These are phyloP conservation scores for Gryon sp. DNA, from an alignment of 1,140 invertebrate species.

Conservation along the genomic window DNA sequence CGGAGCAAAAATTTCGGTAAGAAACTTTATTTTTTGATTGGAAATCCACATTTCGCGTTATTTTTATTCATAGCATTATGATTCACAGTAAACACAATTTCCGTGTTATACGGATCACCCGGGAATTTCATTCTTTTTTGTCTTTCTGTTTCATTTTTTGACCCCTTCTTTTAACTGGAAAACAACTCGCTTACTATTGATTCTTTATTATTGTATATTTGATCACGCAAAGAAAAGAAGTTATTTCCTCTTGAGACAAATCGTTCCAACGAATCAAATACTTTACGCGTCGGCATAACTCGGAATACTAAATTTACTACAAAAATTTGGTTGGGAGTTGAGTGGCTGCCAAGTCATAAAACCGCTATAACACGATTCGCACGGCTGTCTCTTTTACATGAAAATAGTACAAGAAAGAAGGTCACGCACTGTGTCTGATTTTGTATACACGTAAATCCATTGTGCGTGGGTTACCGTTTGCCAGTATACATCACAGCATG, in stretches of 20 bases:
- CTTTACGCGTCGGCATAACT: conserved; percentile 50
- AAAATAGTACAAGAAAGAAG: conserved; percentile 61
- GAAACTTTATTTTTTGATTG: conserved; percentile 22
- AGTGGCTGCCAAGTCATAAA: conserved; percentile 67
- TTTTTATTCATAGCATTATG: conserved; percentile 6
- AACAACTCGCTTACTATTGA: conserved; percentile 10
- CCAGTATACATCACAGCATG: too few relatives aligned
- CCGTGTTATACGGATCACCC: background rate
- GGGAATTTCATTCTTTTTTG: background rate
- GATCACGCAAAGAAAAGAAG: conserved; percentile 37
- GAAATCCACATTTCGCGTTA: background rate
- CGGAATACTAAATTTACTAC: conserved; percentile 66
- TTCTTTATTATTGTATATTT: conserved; percentile 48
- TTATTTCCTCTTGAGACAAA: conserved; percentile 45
- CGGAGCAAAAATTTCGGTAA: conserved; percentile 76
- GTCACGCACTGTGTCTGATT: conserved; percentile 45
- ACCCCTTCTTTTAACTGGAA: too few relatives aligned
- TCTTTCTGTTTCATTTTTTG: conserved; percentile 4
- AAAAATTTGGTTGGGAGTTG: conserved; percentile 64
- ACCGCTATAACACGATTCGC: conserved; percentile 57
- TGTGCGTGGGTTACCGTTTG: background rate
- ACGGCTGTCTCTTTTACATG: conserved; percentile 58
- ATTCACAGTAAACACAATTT: conserved; percentile 7
- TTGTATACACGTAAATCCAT: conserved; percentile 10
- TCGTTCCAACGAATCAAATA: conserved; percentile 38